Evolutionary conservation across 2,113 vertebrate genomes (phyloP), one percentile per base, ranked within the genome.

Genomic region (Merops nubicus): DNA sequence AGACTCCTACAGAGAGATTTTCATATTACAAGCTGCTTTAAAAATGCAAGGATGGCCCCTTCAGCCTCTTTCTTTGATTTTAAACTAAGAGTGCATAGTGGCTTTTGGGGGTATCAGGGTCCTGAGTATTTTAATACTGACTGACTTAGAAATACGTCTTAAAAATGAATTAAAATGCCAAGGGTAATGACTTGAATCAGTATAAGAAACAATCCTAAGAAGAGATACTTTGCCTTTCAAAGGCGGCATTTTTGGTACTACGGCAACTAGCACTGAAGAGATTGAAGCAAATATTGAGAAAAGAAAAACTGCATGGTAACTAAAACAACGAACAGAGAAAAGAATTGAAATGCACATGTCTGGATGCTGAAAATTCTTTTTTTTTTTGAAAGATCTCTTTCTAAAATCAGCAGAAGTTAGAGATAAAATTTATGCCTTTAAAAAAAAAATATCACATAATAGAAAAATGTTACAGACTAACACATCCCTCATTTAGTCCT

Each of bases 1-100:
- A 99, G 25, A 99, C 98, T 36, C 99, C 99, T 99, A 60, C 2
- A 87, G 75, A 98, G 84, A 94, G 34, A 92, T 65, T 93, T 64
- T 53, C 33, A 53, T 29, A 93, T 79, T 80, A 88, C 25, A 80
- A 94, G 5, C 11, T 73, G 34, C 40, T 94, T 88, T 69, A 87
- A 36, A 87, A 48, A 45, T 3, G 6, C 15, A 22, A 72, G 34
- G 43, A 56, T 53, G 11, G 36, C 28, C 14, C 13, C 34, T 64
- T 63, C n/a, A 90, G 31, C 8, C 3, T 1, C 8, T 18, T 80
- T 56, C n/a, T 76, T 73, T 42, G 23, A 34, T 72, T 92, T 82
- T 69, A 92, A 70, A 42, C 20, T 4, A 67, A 63, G 4, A 8
- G 8, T 36, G 4, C 15, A 77, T 3, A 60, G 18, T 8, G 8